Conservation (phyloP, 2,113 vertebrate genomes). For the Amazona guildingii region DNA sequence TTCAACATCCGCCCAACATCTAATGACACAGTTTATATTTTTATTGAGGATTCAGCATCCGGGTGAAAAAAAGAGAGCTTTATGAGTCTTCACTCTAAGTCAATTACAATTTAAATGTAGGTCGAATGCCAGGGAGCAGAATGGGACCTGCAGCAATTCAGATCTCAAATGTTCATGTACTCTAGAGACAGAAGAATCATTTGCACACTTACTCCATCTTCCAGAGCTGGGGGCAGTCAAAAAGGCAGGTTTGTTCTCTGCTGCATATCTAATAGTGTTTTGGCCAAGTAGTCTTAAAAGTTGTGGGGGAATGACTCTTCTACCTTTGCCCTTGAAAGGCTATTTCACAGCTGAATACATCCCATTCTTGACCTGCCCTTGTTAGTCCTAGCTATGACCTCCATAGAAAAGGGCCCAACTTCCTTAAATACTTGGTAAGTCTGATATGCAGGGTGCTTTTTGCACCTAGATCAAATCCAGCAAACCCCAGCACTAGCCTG, state of each 20-base stretch:
- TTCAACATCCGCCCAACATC: not conserved
- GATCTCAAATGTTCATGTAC: conserved; percentile 31
- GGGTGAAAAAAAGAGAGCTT: conserved; percentile 21
- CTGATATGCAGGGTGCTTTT: not conserved
- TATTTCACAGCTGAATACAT: conserved; percentile 63
- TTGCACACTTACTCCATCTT: conserved; percentile 32
- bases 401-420: not conserved
- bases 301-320: conserved; percentile 39
- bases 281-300: conserved; percentile 42
- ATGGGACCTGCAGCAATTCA: conserved; percentile 60
- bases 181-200: conserved; percentile 55
- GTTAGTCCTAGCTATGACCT: conserved; percentile 27
- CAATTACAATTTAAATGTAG: conserved; percentile 62
- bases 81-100: not conserved
- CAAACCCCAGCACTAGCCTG: not conserved
- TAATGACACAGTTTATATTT: conserved; percentile 51
- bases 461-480: not conserved
- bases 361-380: conserved; percentile 9
- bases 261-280: conserved; percentile 48
- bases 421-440: not conserved
- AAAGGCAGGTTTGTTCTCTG: conserved; percentile 47
- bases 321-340: conserved; percentile 46
- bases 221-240: conserved; percentile 32
- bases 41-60: conserved; percentile 32
- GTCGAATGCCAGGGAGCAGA: conserved; percentile 45